phyloP scores from a whole-genome alignment of 2,888 invertebrate species.

The Stegana nigrithorax region DNA sequence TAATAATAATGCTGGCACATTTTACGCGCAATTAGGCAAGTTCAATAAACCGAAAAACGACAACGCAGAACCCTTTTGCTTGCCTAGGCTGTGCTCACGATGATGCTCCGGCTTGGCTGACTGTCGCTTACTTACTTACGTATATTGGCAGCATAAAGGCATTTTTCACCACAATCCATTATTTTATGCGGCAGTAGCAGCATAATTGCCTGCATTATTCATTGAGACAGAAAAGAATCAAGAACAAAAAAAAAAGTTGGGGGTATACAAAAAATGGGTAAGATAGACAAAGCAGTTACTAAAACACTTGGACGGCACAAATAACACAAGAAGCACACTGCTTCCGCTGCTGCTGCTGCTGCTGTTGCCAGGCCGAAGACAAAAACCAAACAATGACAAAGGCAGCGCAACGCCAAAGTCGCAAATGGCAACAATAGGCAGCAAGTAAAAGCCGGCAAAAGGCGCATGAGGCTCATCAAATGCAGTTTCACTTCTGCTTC shows the following conservation, averaged over 20 bases:
- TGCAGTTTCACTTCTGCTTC: conserved; percentile 54
- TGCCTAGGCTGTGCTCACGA: conserved; percentile 5
- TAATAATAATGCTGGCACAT: conserved; percentile 47
- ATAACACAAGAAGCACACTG: conserved; percentile 42
- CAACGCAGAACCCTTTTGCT: conserved; percentile 35
- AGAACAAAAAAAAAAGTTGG: not conserved
- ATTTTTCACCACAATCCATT: too few species aligned
- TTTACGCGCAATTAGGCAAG: conserved; percentile 58
- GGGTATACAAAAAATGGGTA: not conserved
- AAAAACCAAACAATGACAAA: conserved; percentile 31
- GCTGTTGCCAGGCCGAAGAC: conserved; percentile 21
- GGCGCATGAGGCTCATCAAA: conserved; percentile 45
- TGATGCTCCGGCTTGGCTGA: conserved; percentile 31
- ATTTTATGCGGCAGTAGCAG: too few species aligned
- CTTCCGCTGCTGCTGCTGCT: too few species aligned
- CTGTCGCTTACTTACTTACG: conserved; percentile 27
- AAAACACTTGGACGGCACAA: conserved; percentile 40
- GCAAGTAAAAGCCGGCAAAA: conserved; percentile 14
- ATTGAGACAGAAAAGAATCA: conserved; percentile 42
- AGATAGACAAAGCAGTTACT: conserved; percentile 37
- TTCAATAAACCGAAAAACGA: conserved; percentile 52
- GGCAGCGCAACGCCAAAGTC: conserved; percentile 17
- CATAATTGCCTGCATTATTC: conserved; percentile 60
- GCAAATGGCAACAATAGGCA: conserved; percentile 33
- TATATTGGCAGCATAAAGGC: too few species aligned